Conservation (phyloP, 2,113 vertebrate species). For the Rhynchomys soricoides region DNA sequence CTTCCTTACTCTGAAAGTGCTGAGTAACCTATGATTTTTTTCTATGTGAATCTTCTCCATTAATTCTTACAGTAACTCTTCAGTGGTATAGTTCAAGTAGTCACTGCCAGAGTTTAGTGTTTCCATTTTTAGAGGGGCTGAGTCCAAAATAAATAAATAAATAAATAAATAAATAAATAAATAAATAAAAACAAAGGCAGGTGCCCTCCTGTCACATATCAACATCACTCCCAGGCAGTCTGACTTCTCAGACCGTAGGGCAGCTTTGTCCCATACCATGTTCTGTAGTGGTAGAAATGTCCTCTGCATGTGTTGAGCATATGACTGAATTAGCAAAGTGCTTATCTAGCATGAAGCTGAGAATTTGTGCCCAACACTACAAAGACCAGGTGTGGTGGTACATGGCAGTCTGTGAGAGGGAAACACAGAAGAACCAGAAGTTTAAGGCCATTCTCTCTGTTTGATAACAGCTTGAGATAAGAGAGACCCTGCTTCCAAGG, state of each 20-base stretch:
- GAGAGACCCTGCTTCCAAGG: neutral
- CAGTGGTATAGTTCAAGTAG: neutral
- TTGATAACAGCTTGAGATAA: neutral
- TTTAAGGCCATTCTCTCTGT: neutral
- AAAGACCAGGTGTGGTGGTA: neutral
- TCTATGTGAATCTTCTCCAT: neutral
- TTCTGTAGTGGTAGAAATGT: neutral
- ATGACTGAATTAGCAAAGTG: neutral
- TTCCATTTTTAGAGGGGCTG: neutral
- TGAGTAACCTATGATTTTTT: neutral
- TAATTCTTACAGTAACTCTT: constrained; percentile 3
- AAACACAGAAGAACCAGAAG: neutral
- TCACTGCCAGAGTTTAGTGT: no score
- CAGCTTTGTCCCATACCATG: neutral
- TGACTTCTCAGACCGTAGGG: neutral
- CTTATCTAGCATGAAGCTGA: no score
- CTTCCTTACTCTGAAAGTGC: neutral
- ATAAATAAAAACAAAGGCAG: neutral
- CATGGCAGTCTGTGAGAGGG: no score
- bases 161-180: no score
- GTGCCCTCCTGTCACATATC: neutral
- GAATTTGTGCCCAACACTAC: no score
- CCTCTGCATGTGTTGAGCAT: neutral
- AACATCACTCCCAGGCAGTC: neutral
- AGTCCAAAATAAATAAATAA: no score